A percentile compares a stretch with the other conserved stretches of the same genome.
Conservation (phyloP, 2,888 invertebrate genomes). For the Drosophila birchii region DNA sequence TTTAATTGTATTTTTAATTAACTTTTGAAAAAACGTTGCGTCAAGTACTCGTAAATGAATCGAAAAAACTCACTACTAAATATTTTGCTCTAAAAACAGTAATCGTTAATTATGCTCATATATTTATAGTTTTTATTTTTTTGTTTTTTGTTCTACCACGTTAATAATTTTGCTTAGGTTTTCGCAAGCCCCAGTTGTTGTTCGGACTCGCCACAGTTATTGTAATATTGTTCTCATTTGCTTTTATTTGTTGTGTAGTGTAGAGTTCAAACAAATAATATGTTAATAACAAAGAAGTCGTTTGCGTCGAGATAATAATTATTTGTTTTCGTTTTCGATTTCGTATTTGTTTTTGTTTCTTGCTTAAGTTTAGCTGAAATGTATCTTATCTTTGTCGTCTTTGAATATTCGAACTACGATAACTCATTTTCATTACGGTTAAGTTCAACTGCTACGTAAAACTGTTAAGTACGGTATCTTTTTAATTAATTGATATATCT, state of each 20-base stretch:
- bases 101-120: constrained; percentile 46
- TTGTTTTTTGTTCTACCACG: constrained; percentile 65
- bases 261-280: constrained; percentile 53
- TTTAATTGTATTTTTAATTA: constrained; percentile 54
- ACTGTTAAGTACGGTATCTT: constrained; percentile 52
- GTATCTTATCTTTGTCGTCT: constrained; percentile 51
- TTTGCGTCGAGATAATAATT: constrained; percentile 67
- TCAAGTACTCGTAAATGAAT: constrained; percentile 63
- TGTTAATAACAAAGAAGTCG: constrained; percentile 64
- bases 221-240: constrained; percentile 81
- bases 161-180: constrained; percentile 43
- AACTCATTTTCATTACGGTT: constrained; percentile 59
- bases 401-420: constrained; percentile 63
- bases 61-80: constrained; percentile 71
- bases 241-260: constrained; percentile 55
- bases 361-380: constrained; percentile 62
- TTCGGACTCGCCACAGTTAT: constrained; percentile 81
- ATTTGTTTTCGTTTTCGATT: constrained; percentile 26
- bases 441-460: constrained; percentile 70
- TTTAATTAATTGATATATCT: constrained; percentile 24
- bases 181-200: constrained; percentile 63
- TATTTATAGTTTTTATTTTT: constrained; percentile 1
- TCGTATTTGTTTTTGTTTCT: constrained; percentile 25
- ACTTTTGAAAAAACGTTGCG: constrained; percentile 63
- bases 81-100: constrained; percentile 51